phyloP scores from a whole-genome alignment of 2,797 vertebrate genomes.

The Neosalanx taihuensis region DNA sequence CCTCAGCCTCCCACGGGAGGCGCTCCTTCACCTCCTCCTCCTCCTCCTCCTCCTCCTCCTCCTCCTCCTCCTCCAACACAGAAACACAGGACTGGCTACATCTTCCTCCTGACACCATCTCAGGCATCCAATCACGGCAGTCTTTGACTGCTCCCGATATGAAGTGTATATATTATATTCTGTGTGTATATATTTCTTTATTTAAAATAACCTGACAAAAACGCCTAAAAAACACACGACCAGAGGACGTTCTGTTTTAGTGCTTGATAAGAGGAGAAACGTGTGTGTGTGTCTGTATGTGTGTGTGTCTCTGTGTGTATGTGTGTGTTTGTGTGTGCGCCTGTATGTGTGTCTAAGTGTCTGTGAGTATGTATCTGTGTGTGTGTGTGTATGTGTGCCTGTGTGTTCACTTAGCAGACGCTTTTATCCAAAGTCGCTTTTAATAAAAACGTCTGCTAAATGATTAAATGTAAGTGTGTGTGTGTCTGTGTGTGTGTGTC shows the following conservation, averaged over 20 bases:
- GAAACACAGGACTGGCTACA: constrained; percentile 35
- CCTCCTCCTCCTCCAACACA: too few species aligned
- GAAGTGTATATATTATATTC: constrained; percentile 72
- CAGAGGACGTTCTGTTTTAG: constrained; percentile 34
- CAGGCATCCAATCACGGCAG: constrained; percentile 59
- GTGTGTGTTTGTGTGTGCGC: neutral
- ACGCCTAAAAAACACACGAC: constrained; percentile 36
- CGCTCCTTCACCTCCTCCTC: neutral
- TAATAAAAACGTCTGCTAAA: too few species aligned
- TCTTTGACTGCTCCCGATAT: constrained; percentile 47
- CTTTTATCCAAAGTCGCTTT: too few species aligned
- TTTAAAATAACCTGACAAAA: constrained; percentile 67
- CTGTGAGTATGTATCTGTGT: too few species aligned
- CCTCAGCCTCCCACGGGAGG: constrained; percentile 38
- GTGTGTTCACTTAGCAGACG: neutral
- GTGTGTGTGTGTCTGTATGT: constrained; percentile 6
- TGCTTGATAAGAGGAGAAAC: constrained; percentile 29
- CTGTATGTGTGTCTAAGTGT: neutral
- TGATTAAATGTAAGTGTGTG: too few species aligned
- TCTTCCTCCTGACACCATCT: constrained; percentile 41
- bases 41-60: too few species aligned
- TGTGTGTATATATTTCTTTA: constrained; percentile 78
- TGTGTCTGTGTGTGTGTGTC: too few species aligned
- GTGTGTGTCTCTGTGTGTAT: neutral
- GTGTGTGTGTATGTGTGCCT: neutral